Evolutionary conservation across 1,140 invertebrate genomes (phyloP), one percentile per base, ranked within the genome.

Genomic region (Stegodyphus dumicola): DNA sequence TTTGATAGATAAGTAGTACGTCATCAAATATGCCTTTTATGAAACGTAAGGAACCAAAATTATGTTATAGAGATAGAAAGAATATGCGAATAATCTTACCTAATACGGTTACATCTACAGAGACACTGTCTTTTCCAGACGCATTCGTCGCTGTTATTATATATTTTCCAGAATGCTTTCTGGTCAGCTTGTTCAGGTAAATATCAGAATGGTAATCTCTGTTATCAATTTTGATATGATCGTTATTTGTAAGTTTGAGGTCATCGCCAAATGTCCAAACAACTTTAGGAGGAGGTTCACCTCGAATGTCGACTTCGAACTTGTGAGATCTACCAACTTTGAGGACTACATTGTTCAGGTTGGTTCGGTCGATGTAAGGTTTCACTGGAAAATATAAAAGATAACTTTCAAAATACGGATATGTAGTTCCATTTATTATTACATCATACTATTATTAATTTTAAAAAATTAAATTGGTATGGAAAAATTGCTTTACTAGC

Each of bases 151-250:
- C 95, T 6, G 94, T 93, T 5, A 99, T 91, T 0, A 95, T 96
- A 89, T 98, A 99, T 89, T 95, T 95, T 86, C 97, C 97, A 49
- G 96, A 96, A 90, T 99, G 96, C 86, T 95, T 94, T 76, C 97
- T 92, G 84, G 94, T 93, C 5, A 95, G 94, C 89, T 96, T 96
- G 15, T 77, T 92, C 17, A 97, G 93, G 0, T 93, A 93, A 89
- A 98, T 96, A 88, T 97, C 96, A 0, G 96, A 97, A 88, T 97
- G 96, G 91, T 98, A 97, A 49, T 98, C 96, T 70, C 94, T 91
- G 90, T 97, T 97, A 87, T 97, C 96, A 86, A 98, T 96, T 88
- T 97, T 96, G 66, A 95, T 93, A 86, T 97, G 96, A 1, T 95
- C 94, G 86, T 93, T 95, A 3, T 94, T 94, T 0, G 97, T 91